Base-by-base conservation (phyloP, 2,113 vertebrate genomes). In the Odocoileus hemionus region DNA sequence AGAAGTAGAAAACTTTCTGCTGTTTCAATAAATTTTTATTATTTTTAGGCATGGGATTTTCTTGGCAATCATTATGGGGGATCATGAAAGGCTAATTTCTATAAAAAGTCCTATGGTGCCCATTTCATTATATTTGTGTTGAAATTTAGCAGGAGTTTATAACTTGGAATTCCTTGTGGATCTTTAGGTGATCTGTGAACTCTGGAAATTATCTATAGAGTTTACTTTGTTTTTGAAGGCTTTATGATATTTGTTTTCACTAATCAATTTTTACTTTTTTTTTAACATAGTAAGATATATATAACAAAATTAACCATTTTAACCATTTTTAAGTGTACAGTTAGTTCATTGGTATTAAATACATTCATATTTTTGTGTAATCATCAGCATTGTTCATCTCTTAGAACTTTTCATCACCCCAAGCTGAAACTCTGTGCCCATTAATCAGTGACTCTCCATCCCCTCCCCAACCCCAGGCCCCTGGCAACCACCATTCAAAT, bases 1-100 rank as follows among this genome's bases (percentile, higher is more conserved):
- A 86, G 67, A 15, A 67, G 61, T 91, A 87, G 95, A 67, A 93
- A 36, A 70, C 80, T 92, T 85, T 92, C n/a, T 70, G 93, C 55
- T 95, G 52, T 95, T 88, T 96, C 89, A 96, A 87, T 94, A 79
- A 96, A 36, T 64, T 97, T 17, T 74, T 96, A 91, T 97, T 96
- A 95, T 94, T 86, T 84, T 92, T 50, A 76, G 67, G 61, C 87
- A 13, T 89, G 84, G 47, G 45, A 80, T 95, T 95, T 97, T 70
- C 60, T 61, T 95, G 89, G 61, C 80, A 87, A 15, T 61, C 8
- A 19, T 93, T 96, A 86, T 19, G 50, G 86, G 86, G 74, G 19
- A 86, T 94, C 74, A 95, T 25, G 85, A 36, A 85, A 92, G 83
- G n/a, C 61, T 96, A 52, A 94, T 94, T 83, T 95, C 70, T 97